Evolutionary conservation across 2,888 invertebrate species (phyloP), one percentile per base, ranked within the genome.

Genomic region (Itoplectis maculator): DNA sequence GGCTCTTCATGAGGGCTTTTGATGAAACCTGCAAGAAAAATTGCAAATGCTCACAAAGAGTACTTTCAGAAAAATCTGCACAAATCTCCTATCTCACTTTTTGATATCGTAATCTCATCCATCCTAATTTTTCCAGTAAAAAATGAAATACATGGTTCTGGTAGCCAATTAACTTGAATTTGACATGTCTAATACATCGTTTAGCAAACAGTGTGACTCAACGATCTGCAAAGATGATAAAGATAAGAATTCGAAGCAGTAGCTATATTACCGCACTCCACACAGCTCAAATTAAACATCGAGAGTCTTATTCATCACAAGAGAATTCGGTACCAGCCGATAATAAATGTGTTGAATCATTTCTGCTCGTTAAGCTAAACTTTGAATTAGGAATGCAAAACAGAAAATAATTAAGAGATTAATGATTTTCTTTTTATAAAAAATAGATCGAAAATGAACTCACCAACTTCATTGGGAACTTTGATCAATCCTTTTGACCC

Each of bases 1-100:
- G 84, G 77, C 20, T 66, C 35, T 9, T 85, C 81, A 8, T 61
- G 75, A 9, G 73, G 45, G 18, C 63, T 69, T 63, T 61, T 77
- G 20, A 47, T 23, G 8, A 72, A 76, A 35, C 59, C 79, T 83
- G 20, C 11, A n/a, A 29, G n/a, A n/a, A 45, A 51, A 13, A 35
- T 35, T n/a, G 54, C 35, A 68, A 66, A 51, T 20, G 18, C 2
- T 2, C 3, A 35, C 29, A 23, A 29, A 56, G 42, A 65, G 47
- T 20, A 11, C 54, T 11, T 54, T 20, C 11, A 2, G 20, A 23
- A 20, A 49, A 49, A 18, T 1, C 8, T 20, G 20, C 11, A 20
- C 5, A 18, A 51, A 20, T 49, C 0, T 49, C 7, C 15, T 49
- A 49, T 18, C 49, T 1, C 6, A 5, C 7, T 5, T 49, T 49